Base-by-base conservation (phyloP, 2,113 vertebrate species). In the Scalopus aquaticus region DNA sequence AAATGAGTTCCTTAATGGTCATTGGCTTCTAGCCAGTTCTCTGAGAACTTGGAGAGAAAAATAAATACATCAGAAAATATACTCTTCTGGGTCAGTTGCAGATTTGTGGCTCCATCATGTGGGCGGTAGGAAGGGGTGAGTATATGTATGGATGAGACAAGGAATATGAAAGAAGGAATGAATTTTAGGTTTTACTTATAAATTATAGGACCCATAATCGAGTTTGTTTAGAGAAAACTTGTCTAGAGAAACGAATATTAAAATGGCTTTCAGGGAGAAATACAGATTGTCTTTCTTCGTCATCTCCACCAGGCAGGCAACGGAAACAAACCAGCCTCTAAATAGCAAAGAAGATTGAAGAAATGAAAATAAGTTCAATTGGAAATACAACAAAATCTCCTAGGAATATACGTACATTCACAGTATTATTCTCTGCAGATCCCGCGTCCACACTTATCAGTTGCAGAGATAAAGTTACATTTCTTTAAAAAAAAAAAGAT, bases 1-100 rank as follows among this genome's bases (percentile, higher is more conserved):
- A 72, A 86, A 93, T n/a, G 94, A 88, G 78, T 86, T 88, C 6
- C 60, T 90, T 95, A 76, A 90, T 96, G 60, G n/a, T 69, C 77
- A 72, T 28, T 90, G 81, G 91, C 77, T 84, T 65, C 44, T 60
- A 60, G 93, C 93, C 88, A 92, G 60, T 64, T 94, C 72, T 94
- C 58, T 58, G 44, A 62, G 84, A 93, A 11, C 76, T 86, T 81
- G 49, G 30, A 92, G 70, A 92, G 56, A 79, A 51, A 92, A 80
- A 82, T n/a, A 83, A 94, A 92, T 82, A 37, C 39, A 65, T 90
- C 39, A 73, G 85, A 79, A 95, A 65, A 85, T 49, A 39, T 39
- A 44, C 64, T 90, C 80, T 70, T 56, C 67, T 94, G 30, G 65
- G 65, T 44, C 44, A 56, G 26, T 88, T 56, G 56, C n/a, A 70